Conservation (phyloP, 92 coral and sea anemone genomes). For the Galaxea fascicularis region DNA sequence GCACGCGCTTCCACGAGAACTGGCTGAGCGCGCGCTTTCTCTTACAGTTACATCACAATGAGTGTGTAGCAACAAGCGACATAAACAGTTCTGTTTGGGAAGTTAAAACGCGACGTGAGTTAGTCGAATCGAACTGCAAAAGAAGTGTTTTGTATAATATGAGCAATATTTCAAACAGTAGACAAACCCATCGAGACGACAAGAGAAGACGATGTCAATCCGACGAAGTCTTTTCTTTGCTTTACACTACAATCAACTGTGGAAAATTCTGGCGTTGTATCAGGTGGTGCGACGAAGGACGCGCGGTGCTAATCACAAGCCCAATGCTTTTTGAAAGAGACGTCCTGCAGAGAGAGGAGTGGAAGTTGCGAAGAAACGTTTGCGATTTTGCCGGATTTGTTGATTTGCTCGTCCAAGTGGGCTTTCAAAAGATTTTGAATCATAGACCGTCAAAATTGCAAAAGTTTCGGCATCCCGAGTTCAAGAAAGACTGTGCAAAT, state of each 20-base stretch:
- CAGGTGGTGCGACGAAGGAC: slow-evolving; percentile 25
- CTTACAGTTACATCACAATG: too few species aligned
- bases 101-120: too few species aligned
- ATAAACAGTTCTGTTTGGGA: too few species aligned
- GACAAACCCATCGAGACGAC: neutral
- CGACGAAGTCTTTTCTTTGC: neutral
- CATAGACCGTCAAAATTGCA: slow-evolving; percentile 21
- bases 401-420: neutral
- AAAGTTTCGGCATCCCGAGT: slow-evolving; percentile 17
- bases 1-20: too few species aligned
- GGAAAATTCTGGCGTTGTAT: slow-evolving; percentile 30
- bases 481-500: neutral
- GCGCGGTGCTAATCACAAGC: slow-evolving; percentile 2
- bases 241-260: neutral
- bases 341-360: neutral
- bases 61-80: too few species aligned
- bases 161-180: neutral
- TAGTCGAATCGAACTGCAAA: too few species aligned
- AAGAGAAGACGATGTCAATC: neutral
- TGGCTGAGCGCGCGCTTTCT: too few species aligned
- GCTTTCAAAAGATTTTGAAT: neutral
- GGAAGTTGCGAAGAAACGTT: neutral
- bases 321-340: slow-evolving; percentile 6
- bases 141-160: too few species aligned
- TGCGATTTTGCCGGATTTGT: neutral